These are phyloP conservation scores for Pachyrhynchus sulphureomaculatus DNA, from an alignment of 1,140 invertebrate species.

Conservation along the genomic window DNA sequence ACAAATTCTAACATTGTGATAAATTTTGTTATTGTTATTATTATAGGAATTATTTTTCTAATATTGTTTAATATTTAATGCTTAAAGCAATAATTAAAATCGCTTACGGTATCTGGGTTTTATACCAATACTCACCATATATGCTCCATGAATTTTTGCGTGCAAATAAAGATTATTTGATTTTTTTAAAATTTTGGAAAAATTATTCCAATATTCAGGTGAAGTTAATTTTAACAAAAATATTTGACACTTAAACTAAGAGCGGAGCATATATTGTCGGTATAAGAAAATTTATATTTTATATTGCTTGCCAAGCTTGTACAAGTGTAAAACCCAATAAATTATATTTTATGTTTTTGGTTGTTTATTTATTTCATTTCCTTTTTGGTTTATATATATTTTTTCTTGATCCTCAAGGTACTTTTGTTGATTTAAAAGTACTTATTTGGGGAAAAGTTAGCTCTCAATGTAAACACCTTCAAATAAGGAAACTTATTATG, in stretches of 20 bases:
- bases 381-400: background rate
- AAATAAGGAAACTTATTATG: slow-evolving; percentile 27
- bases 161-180: background rate
- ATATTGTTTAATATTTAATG: slow-evolving; percentile 16
- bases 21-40: slow-evolving; percentile 35
- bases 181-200: too few species aligned
- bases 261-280: too few species aligned
- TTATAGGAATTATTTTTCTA: slow-evolving; percentile 25
- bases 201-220: too few species aligned
- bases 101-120: slow-evolving; percentile 35
- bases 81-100: slow-evolving; percentile 6
- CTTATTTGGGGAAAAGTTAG: slow-evolving; percentile 12
- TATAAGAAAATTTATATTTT: background rate
- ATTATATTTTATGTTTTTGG: slow-evolving; percentile 19
- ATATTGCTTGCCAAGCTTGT: slow-evolving; percentile 19
- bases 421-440: slow-evolving; percentile 22
- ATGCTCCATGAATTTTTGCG: background rate
- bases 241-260: too few species aligned
- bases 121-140: slow-evolving; percentile 17
- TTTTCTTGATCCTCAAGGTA: slow-evolving; percentile 15
- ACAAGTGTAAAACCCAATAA: slow-evolving; percentile 26
- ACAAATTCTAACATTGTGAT: slow-evolving; percentile 45
- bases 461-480: slow-evolving; percentile 13
- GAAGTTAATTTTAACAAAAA: too few species aligned
- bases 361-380: slow-evolving; percentile 33